These are phyloP conservation scores for Entomyzon cyanotis DNA, from an alignment of 2,113 vertebrate species.

Conservation along the genomic window DNA sequence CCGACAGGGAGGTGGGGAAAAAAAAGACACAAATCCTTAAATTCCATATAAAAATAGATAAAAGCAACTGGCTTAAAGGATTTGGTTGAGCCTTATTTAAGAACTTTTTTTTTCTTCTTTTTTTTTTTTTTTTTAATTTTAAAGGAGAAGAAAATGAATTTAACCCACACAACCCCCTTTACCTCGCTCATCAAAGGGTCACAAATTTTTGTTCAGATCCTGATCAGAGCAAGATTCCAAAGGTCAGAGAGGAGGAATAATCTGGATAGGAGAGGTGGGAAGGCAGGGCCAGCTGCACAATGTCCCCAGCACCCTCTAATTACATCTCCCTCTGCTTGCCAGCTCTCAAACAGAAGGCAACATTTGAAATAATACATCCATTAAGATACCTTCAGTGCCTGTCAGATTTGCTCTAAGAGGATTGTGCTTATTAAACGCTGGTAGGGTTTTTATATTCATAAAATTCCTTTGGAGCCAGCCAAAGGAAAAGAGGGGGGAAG, in stretches of 20 bases:
- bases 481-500: background rate
- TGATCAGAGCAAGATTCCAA: background rate
- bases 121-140: background rate
- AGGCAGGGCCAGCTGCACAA: background rate
- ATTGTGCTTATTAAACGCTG: constrained; percentile 12
- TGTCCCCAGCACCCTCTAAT: background rate
- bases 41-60: constrained; percentile 77
- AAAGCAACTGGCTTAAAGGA: constrained; percentile 73
- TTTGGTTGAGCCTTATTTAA: constrained; percentile 61
- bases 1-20: constrained; percentile 42
- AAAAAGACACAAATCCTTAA: constrained; percentile 68
- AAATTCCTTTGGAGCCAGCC: background rate
- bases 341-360: background rate
- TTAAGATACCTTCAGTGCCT: constrained; percentile 3
- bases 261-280: background rate
- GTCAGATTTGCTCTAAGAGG: constrained; percentile 42
- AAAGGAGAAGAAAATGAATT: constrained; percentile 49
- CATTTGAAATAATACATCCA: constrained; percentile 27
- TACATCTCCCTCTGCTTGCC: background rate
- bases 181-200: background rate
- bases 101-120: background rate
- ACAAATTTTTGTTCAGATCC: background rate
- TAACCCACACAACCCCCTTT: background rate
- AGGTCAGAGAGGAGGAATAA: background rate
- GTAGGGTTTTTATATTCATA: background rate